Conservation (phyloP, 2,113 vertebrate species). For the Colossoma macropomum region DNA sequence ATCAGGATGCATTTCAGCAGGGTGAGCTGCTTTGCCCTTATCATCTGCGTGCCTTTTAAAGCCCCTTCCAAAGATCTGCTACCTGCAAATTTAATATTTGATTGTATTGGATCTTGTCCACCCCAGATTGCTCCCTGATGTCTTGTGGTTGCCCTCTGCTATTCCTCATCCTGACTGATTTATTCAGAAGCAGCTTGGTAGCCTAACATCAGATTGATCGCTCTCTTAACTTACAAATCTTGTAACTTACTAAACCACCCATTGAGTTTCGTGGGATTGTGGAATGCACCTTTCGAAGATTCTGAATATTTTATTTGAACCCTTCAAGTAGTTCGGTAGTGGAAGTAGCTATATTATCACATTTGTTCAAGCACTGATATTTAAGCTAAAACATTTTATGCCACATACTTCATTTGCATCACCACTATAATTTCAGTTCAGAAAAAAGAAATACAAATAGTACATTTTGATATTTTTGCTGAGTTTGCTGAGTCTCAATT, state of each 20-base stretch:
- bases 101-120: slow-evolving; percentile 19
- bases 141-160: slow-evolving; percentile 30
- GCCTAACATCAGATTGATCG: slow-evolving; percentile 22
- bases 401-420: background rate
- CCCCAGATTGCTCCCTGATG: slow-evolving; percentile 2
- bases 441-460: too few relatives aligned
- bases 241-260: slow-evolving; percentile 32
- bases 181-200: slow-evolving; percentile 19
- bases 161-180: slow-evolving; percentile 18
- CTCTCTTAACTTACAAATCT: slow-evolving; percentile 30
- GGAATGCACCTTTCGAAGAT: background rate
- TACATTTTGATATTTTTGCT: too few relatives aligned
- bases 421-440: too few relatives aligned
- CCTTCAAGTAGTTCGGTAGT: background rate
- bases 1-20: too few relatives aligned
- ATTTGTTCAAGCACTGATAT: background rate
- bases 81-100: background rate
- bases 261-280: background rate
- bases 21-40: background rate
- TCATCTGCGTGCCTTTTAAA: background rate
- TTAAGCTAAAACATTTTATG: background rate
- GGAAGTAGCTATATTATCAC: background rate
- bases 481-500: too few relatives aligned
- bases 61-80: background rate
- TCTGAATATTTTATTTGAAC: background rate